Evolutionary conservation across 2,888 invertebrate species (phyloP).

Genomic region (Lepas anatifera): DNA sequence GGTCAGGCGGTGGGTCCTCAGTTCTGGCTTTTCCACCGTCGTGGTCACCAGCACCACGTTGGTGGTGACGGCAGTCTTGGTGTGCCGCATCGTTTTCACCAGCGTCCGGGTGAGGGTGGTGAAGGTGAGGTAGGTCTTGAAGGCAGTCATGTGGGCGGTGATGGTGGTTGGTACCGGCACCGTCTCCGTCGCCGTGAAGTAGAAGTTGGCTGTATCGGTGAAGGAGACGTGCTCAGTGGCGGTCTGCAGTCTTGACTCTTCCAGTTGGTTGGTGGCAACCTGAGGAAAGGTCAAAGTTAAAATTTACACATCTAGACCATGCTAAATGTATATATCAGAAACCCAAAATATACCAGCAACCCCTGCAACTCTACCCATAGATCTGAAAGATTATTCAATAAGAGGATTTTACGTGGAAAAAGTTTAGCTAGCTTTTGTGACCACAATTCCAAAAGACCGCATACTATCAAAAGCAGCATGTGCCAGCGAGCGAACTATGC

Average conservation of each 20-base stretch:
- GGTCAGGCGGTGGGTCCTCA: background rate
- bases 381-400: no score
- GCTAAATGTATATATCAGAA: no score
- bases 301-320: background rate
- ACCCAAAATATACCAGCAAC: no score
- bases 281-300: background rate
- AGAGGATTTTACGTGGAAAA: no score
- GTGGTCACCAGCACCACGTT: background rate
- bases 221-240: background rate
- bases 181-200: background rate
- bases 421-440: no score
- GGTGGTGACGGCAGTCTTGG: background rate
- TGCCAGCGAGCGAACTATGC: no score
- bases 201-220: background rate
- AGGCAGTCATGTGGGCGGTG: background rate
- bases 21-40: background rate
- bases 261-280: background rate
- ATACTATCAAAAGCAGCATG: no score
- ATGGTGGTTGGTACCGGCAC: background rate
- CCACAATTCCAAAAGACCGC: no score
- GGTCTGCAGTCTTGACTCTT: background rate
- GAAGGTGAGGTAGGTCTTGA: background rate
- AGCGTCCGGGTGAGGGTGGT: background rate
- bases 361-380: no score
- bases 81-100: background rate